A percentile compares a stretch with the other conserved stretches of the same genome.
These are phyloP conservation scores for Buphagus erythrorhynchus DNA, from an alignment of 2,797 vertebrate species.

Conservation along the genomic window DNA sequence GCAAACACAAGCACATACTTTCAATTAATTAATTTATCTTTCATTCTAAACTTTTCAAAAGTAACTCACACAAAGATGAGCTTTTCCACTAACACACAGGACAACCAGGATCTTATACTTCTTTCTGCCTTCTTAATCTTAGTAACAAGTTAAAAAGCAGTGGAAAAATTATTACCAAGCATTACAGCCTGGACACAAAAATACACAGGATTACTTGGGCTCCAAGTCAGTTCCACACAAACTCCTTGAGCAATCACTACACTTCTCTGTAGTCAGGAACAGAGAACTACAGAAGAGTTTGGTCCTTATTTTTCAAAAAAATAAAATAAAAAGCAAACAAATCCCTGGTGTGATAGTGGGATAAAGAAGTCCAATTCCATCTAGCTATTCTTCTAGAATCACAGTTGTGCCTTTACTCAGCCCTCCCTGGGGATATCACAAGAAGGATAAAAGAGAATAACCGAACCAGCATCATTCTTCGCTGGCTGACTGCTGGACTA, in stretches of 20 bases:
- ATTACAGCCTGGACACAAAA: background rate
- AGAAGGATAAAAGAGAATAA: background rate
- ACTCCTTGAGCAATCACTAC: background rate
- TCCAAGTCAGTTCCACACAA: background rate
- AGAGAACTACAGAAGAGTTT: background rate
- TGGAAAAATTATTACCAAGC: background rate
- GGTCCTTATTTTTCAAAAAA: background rate
- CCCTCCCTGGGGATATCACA: background rate
- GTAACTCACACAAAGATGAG: fast-evolving
- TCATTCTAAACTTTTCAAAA: background rate
- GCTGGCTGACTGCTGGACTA: background rate
- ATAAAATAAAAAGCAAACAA: background rate
- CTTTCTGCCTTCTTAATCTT: background rate
- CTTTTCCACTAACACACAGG: background rate
- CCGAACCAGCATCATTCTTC: background rate
- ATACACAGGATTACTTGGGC: background rate
- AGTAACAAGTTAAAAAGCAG: background rate
- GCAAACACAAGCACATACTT: background rate
- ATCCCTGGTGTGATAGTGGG: background rate
- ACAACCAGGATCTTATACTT: background rate
- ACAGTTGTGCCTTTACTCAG: background rate
- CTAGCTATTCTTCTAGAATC: background rate
- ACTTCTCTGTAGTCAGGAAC: background rate
- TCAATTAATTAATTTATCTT: background rate
- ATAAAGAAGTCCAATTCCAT: background rate